Evolutionary conservation across 2,888 invertebrate genomes (phyloP).

Genomic region (Actias luna): DNA sequence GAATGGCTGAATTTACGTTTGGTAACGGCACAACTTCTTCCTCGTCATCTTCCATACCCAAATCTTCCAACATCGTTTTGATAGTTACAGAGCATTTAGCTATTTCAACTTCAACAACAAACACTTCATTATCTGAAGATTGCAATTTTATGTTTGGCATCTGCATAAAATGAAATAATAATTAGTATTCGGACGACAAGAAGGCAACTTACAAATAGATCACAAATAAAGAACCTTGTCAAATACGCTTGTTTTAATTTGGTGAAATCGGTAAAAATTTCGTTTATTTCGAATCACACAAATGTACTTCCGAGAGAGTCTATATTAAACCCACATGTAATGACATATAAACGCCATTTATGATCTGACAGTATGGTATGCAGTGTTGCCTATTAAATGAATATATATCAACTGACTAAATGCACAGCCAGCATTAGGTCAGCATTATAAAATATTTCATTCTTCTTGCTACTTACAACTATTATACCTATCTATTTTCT

Average conservation of each 20-base stretch:
- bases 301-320: neutral
- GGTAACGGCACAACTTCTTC: constrained; percentile 98
- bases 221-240: constrained; percentile 27
- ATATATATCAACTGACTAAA: no score
- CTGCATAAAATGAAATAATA: constrained; percentile 58
- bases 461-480: no score
- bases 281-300: neutral
- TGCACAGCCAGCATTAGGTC: no score
- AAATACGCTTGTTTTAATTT: neutral
- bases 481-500: no score
- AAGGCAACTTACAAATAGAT: constrained; percentile 40
- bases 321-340: neutral
- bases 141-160: constrained; percentile 98
- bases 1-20: constrained; percentile 97
- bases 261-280: neutral
- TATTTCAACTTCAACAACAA: constrained; percentile 97
- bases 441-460: no score
- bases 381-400: neutral
- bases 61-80: constrained; percentile 98
- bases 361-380: neutral
- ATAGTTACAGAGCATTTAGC: constrained; percentile 99
- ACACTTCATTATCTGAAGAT: constrained; percentile 97
- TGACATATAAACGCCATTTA: neutral
- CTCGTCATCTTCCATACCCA: constrained; percentile 95
- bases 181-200: constrained; percentile 27